Evolutionary conservation across 2,797 vertebrate genomes (phyloP).

Genomic region (Buphagus erythrorhynchus): DNA sequence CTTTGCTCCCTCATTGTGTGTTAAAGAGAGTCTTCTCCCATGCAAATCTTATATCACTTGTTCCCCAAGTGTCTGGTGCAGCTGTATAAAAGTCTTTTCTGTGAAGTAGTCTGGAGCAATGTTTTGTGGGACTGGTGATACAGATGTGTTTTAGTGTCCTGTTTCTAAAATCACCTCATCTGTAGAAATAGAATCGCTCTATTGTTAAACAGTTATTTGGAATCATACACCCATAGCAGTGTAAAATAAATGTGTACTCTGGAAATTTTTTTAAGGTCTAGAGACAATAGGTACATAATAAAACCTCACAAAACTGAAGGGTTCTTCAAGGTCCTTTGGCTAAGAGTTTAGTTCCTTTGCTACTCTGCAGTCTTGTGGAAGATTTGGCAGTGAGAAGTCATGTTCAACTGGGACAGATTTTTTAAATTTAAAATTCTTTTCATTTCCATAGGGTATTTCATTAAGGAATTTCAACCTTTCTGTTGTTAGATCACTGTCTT

Average conservation of each 20-base stretch:
- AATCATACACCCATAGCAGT: not conserved
- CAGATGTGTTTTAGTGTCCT: not conserved
- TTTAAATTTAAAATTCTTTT: not conserved
- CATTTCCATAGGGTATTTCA: not conserved
- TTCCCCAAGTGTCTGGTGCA: not conserved
- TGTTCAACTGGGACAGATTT: not conserved
- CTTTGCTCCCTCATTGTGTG: not conserved
- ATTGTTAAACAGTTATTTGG: not conserved
- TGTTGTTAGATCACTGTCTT: not conserved
- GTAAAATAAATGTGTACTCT: not conserved
- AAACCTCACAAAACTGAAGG: not conserved
- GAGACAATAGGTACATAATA: not conserved
- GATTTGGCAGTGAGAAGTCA: not conserved
- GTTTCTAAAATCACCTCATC: conserved; percentile 21
- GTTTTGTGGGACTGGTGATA: not conserved
- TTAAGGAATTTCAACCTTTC: not conserved
- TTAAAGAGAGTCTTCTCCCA: not conserved
- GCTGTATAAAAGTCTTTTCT: conserved; percentile 4
- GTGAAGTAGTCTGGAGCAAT: not conserved
- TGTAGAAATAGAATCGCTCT: not conserved
- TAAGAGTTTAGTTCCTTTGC: not conserved
- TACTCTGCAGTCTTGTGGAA: not conserved
- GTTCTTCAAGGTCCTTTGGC: not conserved
- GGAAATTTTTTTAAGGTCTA: not conserved
- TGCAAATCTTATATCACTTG: not conserved